Evolutionary conservation across 2,113 vertebrate species (phyloP).

Genomic region (Merops nubicus): DNA sequence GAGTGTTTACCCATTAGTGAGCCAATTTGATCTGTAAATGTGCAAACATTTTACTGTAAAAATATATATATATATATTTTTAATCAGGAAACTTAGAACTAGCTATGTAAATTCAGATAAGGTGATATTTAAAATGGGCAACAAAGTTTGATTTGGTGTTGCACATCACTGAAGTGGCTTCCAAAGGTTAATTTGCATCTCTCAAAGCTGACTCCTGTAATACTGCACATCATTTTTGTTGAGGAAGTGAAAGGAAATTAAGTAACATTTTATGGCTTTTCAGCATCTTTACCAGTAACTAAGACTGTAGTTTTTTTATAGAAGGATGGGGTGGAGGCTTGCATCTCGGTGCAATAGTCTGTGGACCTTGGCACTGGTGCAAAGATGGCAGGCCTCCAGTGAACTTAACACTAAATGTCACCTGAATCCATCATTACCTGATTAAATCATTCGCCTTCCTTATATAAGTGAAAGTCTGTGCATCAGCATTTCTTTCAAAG

Average conservation of each 20-base stretch:
- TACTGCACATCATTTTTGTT: not conserved
- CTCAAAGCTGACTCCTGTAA: not conserved
- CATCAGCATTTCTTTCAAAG: constrained; percentile 65
- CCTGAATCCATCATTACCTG: constrained; percentile 86
- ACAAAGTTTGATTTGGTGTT: not conserved
- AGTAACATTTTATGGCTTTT: not conserved
- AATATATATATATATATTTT: not conserved
- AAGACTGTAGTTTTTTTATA: not conserved
- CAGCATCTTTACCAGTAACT: not conserved
- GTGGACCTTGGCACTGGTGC: constrained; percentile 78
- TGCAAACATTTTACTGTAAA: not conserved
- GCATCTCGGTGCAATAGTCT: not conserved
- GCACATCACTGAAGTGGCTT: not conserved
- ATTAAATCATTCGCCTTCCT: constrained; percentile 80
- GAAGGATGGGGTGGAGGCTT: not conserved
- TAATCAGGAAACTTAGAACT: not conserved
- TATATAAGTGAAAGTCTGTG: constrained; percentile 54
- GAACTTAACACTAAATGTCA: constrained; percentile 76
- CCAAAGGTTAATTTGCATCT: constrained; percentile 9
- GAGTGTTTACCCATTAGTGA: not conserved
- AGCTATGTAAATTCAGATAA: constrained; percentile 42
- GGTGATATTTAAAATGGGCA: not conserved
- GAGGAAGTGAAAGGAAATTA: constrained; percentile 29
- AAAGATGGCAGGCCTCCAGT: constrained; percentile 77
- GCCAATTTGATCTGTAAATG: not conserved